Evolutionary conservation across 2,888 invertebrate genomes (phyloP), one percentile per base, ranked within the genome.

Genomic region (Tinea semifulvella): DNA sequence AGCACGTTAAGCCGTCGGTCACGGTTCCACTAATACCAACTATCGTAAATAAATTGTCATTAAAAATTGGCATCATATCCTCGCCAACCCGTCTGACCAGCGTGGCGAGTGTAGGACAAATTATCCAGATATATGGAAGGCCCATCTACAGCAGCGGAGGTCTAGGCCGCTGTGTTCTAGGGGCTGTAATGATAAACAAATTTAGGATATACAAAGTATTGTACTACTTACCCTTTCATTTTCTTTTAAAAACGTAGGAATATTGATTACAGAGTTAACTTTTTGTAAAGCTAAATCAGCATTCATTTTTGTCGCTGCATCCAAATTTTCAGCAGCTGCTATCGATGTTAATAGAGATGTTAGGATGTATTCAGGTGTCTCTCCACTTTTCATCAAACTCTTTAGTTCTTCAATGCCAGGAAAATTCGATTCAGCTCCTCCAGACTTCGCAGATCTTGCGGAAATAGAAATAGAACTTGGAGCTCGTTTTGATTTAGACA

Each of bases 241-340:
- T 66, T 88, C 85, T 57, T 83, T 84, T 42, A 92, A 83, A 65
- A 89, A 93, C 2, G 92, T 93, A 2, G 92, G 93, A 43, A 93
- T 72, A 65, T 90, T 89, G 20, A 92, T 85, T 46, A 91, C 88
- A 42, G 92, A 92, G 54, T 85, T 84, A 47, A 73, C 75, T 66
- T 76, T 80, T 19, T 73, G 75, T 39, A 61, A 60, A 2, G 70
- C 64, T 28, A 70, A 55, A 50, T 82, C 79, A 26, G 77, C 76
- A 48, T 84, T 82, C 51, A 70, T 75, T 51, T 82, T 76, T 1
- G 70, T 74, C 0, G 65, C 65, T 22, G 68, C 72, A 59, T 79
- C 82, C 44, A 73, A 62, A 53, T 76, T 68, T 53, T 83, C 80
- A 1, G 79, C 76, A 50, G 80, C 67, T 42, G 83, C 81, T 50